Percentiles rank a stretch among this genome's conserved stretches.
These are phyloP conservation scores for Pharmacophagus antenor DNA, from an alignment of 2,888 invertebrate genomes.

Conservation along the genomic window DNA sequence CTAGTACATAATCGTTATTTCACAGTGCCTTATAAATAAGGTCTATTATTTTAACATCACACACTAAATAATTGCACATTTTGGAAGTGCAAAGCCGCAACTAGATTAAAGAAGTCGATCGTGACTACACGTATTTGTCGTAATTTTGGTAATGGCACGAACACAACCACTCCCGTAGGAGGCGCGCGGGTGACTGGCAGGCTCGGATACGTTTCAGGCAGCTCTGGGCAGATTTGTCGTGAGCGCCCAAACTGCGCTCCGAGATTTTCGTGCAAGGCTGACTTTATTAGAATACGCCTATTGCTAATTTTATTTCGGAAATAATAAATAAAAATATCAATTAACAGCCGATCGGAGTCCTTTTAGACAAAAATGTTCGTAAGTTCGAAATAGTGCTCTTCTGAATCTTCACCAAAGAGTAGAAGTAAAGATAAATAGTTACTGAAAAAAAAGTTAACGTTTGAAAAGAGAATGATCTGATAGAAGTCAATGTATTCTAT, in stretches of 20 bases:
- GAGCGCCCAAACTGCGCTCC: constrained; percentile 30
- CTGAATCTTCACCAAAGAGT: no score
- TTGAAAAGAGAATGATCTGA: no score
- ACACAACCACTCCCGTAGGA: constrained; percentile 8
- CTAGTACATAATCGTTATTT: background rate
- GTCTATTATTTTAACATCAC: background rate
- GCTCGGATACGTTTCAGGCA: constrained; percentile 27
- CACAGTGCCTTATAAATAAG: background rate
- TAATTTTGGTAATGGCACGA: background rate
- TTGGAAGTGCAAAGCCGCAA: background rate
- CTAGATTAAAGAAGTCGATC: constrained; percentile 9
- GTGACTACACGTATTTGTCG: background rate
- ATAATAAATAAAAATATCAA: background rate
- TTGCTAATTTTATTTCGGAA: background rate
- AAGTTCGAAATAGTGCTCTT: no score
- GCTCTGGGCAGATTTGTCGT: constrained; percentile 30
- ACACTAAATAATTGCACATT: constrained; percentile 1
- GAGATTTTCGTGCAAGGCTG: constrained; percentile 26
- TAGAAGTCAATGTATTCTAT: no score
- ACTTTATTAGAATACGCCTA: constrained; percentile 11
- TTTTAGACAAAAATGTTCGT: no score
- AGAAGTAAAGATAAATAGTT: no score
- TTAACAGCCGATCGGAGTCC: no score
- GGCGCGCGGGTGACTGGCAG: constrained; percentile 26
- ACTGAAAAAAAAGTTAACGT: no score